A percentile compares a stretch with the other conserved stretches of the same genome.
phyloP scores from a whole-genome alignment of 2,797 vertebrate genomes.

The Tauraco hartlaubi region DNA sequence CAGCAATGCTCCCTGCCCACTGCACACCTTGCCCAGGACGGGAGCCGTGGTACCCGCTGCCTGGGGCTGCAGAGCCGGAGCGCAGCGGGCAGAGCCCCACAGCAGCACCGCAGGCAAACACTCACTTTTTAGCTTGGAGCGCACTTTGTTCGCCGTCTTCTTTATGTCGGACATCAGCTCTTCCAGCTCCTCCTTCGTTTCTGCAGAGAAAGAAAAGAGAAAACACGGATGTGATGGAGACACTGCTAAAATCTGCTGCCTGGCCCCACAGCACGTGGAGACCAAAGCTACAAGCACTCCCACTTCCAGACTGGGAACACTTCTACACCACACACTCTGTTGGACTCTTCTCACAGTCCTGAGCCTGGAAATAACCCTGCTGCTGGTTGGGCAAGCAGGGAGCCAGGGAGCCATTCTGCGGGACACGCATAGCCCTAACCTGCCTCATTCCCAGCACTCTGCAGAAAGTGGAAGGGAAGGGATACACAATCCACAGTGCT shows the following conservation, averaged over 20 bases:
- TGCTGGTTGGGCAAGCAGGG: background rate
- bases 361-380: background rate
- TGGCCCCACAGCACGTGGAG: rapidly evolving
- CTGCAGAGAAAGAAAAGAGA: constrained; percentile 73
- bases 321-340: rapidly evolving
- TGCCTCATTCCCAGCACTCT: rapidly evolving
- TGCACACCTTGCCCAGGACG: background rate
- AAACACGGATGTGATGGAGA: background rate
- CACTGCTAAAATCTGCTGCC: background rate
- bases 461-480: background rate
- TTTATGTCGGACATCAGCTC: constrained; percentile 97
- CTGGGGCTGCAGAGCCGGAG: background rate
- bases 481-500: background rate
- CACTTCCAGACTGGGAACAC: background rate
- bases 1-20: background rate
- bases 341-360: background rate
- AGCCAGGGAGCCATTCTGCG: background rate
- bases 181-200: constrained; percentile 94
- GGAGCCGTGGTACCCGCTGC: rapidly evolving
- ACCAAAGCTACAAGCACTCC: background rate
- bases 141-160: constrained; percentile 96
- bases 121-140: constrained; percentile 98
- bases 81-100: background rate
- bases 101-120: background rate
- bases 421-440: background rate